Evolutionary conservation across 2,797 vertebrate species (phyloP).

Genomic region (Chelon auratus): DNA sequence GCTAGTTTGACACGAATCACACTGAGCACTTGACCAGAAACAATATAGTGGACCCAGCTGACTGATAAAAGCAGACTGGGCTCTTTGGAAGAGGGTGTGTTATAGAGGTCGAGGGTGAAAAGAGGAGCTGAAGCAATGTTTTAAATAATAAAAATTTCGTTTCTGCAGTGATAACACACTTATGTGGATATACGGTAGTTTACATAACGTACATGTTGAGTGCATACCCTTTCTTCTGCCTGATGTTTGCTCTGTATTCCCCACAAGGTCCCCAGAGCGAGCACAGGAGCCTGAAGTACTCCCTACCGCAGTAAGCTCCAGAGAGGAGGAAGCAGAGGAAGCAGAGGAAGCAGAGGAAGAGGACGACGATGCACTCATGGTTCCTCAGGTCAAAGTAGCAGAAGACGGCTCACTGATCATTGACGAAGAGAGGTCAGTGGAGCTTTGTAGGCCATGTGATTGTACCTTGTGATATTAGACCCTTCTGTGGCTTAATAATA

Average conservation of each 20-base stretch:
- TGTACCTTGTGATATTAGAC: not conserved
- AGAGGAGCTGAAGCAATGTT: too few relatives aligned
- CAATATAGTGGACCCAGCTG: too few relatives aligned
- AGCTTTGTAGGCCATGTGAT: not conserved
- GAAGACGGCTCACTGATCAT: conserved; percentile 98
- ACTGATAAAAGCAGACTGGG: too few relatives aligned
- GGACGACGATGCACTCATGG: conserved; percentile 87
- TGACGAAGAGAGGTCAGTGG: conserved; percentile 94
- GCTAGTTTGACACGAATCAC: too few relatives aligned
- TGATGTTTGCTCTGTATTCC: not conserved
- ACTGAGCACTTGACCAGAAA: too few relatives aligned
- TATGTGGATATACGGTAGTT: not conserved
- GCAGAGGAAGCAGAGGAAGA: conserved; percentile 65
- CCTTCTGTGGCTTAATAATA: not conserved
- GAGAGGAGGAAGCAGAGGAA: conserved; percentile 71
- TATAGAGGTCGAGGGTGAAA: too few relatives aligned
- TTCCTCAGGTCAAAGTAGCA: conserved; percentile 96
- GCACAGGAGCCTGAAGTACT: conserved; percentile 60
- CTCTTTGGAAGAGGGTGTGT: too few relatives aligned
- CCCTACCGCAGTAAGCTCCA: conserved; percentile 39
- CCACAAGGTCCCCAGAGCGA: conserved; percentile 62
- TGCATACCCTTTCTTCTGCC: not conserved
- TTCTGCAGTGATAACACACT: too few relatives aligned
- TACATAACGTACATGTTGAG: not conserved
- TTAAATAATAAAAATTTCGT: too few relatives aligned